Evolutionary conservation across 2,113 vertebrate species (phyloP).

Genomic region (Ictalurus furcatus): DNA sequence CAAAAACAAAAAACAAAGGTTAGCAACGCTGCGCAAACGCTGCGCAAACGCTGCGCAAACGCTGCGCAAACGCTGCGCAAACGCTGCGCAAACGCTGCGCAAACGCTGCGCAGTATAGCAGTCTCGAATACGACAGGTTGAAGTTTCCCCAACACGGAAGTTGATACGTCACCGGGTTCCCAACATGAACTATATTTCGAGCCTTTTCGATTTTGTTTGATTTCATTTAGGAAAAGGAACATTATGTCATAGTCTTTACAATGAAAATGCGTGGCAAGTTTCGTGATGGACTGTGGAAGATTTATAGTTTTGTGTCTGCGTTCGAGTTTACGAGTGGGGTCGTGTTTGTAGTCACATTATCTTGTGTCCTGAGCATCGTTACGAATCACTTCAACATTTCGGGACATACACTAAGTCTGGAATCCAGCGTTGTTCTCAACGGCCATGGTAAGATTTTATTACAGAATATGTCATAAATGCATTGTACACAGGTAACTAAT

Average conservation of each 20-base stretch:
- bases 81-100: background rate
- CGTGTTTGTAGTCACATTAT: slow-evolving; percentile 24
- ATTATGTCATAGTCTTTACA: background rate
- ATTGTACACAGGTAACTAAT: background rate
- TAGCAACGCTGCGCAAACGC: background rate
- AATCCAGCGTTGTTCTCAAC: slow-evolving; percentile 34
- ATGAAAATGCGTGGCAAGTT: slow-evolving; percentile 20
- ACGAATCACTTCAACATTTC: slow-evolving; percentile 25
- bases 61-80: slow-evolving; percentile 3
- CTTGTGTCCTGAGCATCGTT: slow-evolving; percentile 33
- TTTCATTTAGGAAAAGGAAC: background rate
- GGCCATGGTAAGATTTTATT: slow-evolving; percentile 52
- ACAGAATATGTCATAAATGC: background rate
- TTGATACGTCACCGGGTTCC: background rate
- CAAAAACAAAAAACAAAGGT: background rate
- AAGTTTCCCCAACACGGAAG: slow-evolving; percentile 27
- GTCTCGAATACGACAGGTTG: background rate
- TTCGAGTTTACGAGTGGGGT: slow-evolving; percentile 45
- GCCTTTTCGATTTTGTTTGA: background rate
- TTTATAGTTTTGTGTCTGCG: slow-evolving; percentile 9
- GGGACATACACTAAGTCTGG: slow-evolving; percentile 42
- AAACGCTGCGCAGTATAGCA: slow-evolving; percentile 3
- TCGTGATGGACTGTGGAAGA: background rate
- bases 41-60: slow-evolving; percentile 5
- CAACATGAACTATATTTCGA: background rate